Base-by-base conservation (phyloP, 2,797 vertebrate species). In the Scolopax rusticola region DNA sequence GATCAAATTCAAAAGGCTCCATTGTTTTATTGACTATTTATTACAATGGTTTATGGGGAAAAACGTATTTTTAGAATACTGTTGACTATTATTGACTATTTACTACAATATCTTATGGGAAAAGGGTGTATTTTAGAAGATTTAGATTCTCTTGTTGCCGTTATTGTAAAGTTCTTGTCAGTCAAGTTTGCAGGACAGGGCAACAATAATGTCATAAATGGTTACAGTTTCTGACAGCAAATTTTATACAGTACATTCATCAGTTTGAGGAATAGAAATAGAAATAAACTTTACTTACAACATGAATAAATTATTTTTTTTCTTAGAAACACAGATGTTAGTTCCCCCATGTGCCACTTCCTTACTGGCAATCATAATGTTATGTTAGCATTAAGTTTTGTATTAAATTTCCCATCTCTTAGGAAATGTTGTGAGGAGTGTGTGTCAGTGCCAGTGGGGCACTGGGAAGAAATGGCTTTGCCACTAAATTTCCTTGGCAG, bases 21-120 rank as follows among this genome's bases (percentile, higher is more conserved):
- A 7, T 84, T 92, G 36, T 93, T n/a, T 79, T 92, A 91, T 69
- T 89, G 75, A 65, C 38, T 76, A 25, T 65, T 67, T 87, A 41
- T 84, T 81, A 65, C 33, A 77, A 4, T 16, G 8, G 8, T 18
- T 90, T 87, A 38, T 74, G 57, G 51, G 43, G 51, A 2, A 43
- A 56, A 54, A 45, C 0, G 1, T 19, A 43, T 67, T 88, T 90
- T 89, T 86, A 80, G 64, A 80, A 77, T 32, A 63, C 21, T 74
- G 5, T 38, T 91, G 48, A 54, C 40, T 69, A 4, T 41, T 41
- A 75, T 14, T 76, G 38, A 67, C 41, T 92, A 8, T 85, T 64
- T 90, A 70, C 51, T 92, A 12, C 12, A 73, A 12, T 48, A 63
- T 6, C 27, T 73, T 56, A 25, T 69, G 40, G 51, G 28, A 23